Evolutionary conservation across 2,797 vertebrate species (phyloP).

Genomic region (Pseudomugil gertrudae): DNA sequence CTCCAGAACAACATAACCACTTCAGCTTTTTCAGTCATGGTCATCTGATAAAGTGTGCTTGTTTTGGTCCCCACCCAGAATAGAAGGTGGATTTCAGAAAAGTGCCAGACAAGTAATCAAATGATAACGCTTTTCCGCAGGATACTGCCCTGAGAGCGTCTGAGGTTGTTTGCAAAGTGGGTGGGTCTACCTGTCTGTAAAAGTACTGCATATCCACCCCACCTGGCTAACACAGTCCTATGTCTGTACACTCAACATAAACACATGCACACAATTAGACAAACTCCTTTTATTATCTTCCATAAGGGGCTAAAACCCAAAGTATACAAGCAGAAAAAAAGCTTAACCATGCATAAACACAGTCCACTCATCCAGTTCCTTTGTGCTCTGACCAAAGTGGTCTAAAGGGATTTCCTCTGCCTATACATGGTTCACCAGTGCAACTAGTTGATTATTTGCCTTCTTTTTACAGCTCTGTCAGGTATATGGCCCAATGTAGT

Average conservation of each 20-base stretch:
- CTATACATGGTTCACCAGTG: slow-evolving; percentile 35
- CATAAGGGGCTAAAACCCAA: slow-evolving; percentile 54
- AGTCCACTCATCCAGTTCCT: slow-evolving; percentile 54
- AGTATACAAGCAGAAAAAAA: slow-evolving; percentile 64
- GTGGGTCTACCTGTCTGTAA: slow-evolving; percentile 66
- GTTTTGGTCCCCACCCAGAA: slow-evolving; percentile 78
- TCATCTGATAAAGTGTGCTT: slow-evolving; percentile 76
- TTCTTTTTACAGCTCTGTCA: slow-evolving; percentile 41
- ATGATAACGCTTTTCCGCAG: slow-evolving; percentile 62
- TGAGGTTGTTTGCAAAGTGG: slow-evolving; percentile 72
- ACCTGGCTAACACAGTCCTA: slow-evolving; percentile 49
- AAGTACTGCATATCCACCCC: slow-evolving; percentile 51
- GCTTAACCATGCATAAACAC: slow-evolving; percentile 59
- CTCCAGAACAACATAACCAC: slow-evolving; percentile 56
- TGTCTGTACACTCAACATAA: slow-evolving; percentile 61
- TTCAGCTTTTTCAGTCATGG: slow-evolving; percentile 68
- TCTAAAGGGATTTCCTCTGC: slow-evolving; percentile 68
- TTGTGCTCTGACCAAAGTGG: slow-evolving; percentile 56
- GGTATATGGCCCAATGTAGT: slow-evolving; percentile 24
- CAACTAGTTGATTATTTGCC: slow-evolving; percentile 61
- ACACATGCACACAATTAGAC: slow-evolving; percentile 51
- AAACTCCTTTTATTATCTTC: slow-evolving; percentile 59
- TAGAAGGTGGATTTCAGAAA: slow-evolving; percentile 66
- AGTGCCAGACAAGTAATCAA: slow-evolving; percentile 74
- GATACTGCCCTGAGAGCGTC: slow-evolving; percentile 61